Base-by-base conservation (phyloP, 2,797 vertebrate genomes). In the Crypturellus tataupa region DNA sequence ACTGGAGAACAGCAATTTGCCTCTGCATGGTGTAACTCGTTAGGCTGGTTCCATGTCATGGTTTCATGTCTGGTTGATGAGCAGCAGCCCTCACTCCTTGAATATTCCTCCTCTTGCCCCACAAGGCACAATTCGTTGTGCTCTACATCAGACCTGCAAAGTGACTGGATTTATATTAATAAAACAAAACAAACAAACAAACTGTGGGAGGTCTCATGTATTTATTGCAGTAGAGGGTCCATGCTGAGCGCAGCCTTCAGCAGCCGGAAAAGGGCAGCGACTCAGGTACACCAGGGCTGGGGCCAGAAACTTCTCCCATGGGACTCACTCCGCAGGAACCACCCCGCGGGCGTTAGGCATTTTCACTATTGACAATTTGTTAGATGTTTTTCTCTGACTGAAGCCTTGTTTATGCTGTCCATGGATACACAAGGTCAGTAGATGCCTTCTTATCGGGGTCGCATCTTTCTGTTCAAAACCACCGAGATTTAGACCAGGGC, bases 391-490 rank as follows among this genome's bases (percentile, higher is more conserved):
- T 31, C 69, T 42, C 60, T 33, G 44, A n/a, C 6, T 2, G 1
- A 59, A 72, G 24, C 60, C 49, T 15, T 49, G 23, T 17, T 20
- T 15, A 55, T 29, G 72, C 1, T 1, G 56, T 37, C n/a, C 21
- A 0, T 1, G 35, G 37, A 33, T 85, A 37, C 70, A 27, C 23
- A 16, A 37, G 15, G 33, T 42, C 37, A n/a, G 31, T 56, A 16
- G 3, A 39, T n/a, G 51, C 44, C 65, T 62, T 53, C 56, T 25
- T n/a, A 76, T 67, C 87, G 82, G 13, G 0, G 2, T 7, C 69
- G 37, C 73, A 64, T 59, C 69, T 80, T 91, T 81, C 85, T 87
- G 49, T 51, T 64, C 64, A 49, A 60, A 90, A 60, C 90, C 80
- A 73, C 56, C 16, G 10, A 39, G 14, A 72, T 49, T 51, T 49